Base-by-base conservation (phyloP, 2,113 vertebrate genomes). In the Syngnathus typhle region DNA sequence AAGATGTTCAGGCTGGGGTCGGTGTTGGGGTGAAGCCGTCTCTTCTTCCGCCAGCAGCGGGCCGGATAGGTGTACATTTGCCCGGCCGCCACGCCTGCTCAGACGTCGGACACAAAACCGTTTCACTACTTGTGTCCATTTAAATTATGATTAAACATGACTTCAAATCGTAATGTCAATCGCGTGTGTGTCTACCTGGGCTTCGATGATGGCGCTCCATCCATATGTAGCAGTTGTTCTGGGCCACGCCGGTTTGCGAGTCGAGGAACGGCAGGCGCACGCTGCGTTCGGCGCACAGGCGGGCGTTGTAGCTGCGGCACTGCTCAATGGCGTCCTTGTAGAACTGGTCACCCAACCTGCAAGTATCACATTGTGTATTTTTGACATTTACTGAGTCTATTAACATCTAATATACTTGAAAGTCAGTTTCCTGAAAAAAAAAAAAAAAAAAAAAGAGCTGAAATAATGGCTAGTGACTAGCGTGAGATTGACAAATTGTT, bases 151-250 rank as follows among this genome's bases (percentile, higher is more conserved):
- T 3, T 32, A 32, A 32, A 3, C 3, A 32, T 3, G 27, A 32
- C 27, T 32, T 32, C 27, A 32, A 32, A 32, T 32, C 27, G 27
- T 32, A 32, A 32, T 3, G 27, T 32, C 27, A 32, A 32, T 32
- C 49, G 62, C 38, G 59, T 51, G 7, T 64, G 61, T 51, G 52
- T 69, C 16, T 77, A 96, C 96, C 96, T 80, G 96, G 96, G 74
- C 95, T 94, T 64, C 96, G 93, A 75, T 99, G 96, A 83, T 95
- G 93, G 74, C 95, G 96, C 78, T 99, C 95, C 96, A 98, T 99
- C 96, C 96, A 99, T 88, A 99, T 99, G 91, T 98, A 98, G 90
- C 96, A 99, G 89, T 99, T 99, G 91, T 97, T 99, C 85, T 99
- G 96, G 67, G 96, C 96, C 19, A 98, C 96, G 0, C 96, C 95